A percentile compares a stretch with the other conserved stretches of the same genome.
Conservation (phyloP, 2,113 vertebrate species). For the Dissostichus mawsoni region DNA sequence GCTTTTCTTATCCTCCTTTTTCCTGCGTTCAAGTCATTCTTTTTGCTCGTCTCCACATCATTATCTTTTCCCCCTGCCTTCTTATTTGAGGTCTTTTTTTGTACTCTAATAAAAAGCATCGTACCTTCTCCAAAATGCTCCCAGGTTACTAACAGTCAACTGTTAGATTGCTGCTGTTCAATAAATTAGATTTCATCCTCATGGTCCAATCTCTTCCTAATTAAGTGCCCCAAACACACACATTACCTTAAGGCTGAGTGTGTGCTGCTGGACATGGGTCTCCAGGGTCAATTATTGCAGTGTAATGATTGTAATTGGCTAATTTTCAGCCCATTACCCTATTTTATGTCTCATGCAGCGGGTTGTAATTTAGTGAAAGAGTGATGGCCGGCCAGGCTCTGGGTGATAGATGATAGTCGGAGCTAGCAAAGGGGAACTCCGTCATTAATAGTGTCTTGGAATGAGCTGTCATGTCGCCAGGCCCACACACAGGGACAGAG, state of each 20-base stretch:
- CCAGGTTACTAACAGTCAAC: conserved; percentile 42
- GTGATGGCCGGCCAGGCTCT: conserved; percentile 56
- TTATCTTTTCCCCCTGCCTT: background rate
- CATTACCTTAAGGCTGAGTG: conserved; percentile 50
- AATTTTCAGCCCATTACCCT: conserved; percentile 80
- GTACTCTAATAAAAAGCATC: background rate
- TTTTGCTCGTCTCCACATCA: background rate
- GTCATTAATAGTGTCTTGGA: conserved; percentile 73
- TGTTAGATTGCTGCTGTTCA: conserved; percentile 44
- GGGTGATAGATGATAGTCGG: conserved; percentile 70
- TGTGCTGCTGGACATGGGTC: conserved; percentile 69
- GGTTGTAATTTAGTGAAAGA: conserved; percentile 76
- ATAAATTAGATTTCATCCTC: conserved; percentile 65
- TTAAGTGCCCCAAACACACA: conserved; percentile 56
- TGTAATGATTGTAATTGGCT: conserved; percentile 79
- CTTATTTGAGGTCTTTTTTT: background rate
- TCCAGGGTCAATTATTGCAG: conserved; percentile 76
- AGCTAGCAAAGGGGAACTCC: conserved; percentile 28
- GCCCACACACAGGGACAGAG: conserved; percentile 34
- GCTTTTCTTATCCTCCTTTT: background rate
- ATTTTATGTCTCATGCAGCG: conserved; percentile 75
- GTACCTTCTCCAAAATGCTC: conserved; percentile 25
- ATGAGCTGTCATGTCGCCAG: conserved; percentile 67
- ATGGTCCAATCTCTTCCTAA: conserved; percentile 66
- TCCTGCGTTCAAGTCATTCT: background rate